These are phyloP conservation scores for Caenorhabditis uteleia DNA, from an alignment of 2,888 invertebrate genomes.

Conservation along the genomic window DNA sequence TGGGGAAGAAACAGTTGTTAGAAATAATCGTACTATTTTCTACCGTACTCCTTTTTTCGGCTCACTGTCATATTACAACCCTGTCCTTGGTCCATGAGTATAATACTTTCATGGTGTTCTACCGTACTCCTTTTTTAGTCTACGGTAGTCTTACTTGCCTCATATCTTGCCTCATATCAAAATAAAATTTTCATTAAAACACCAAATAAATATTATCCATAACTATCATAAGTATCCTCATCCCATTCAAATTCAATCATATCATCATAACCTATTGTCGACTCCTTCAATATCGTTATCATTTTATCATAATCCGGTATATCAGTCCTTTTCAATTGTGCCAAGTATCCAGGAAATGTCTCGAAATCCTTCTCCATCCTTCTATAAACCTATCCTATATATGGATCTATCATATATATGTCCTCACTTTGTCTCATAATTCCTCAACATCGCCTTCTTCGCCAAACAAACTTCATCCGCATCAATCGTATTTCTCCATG, in stretches of 20 bases:
- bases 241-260: constrained; percentile 44
- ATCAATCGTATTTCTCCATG: constrained; percentile 56
- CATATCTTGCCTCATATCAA: no score
- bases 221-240: no score
- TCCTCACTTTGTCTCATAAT: constrained; percentile 21
- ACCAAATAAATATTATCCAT: no score
- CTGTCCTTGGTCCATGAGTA: no score
- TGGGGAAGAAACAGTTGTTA: no score
- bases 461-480: constrained; percentile 51
- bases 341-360: constrained; percentile 17
- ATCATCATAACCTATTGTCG: constrained; percentile 19
- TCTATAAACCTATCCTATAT: constrained; percentile 6
- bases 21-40: no score
- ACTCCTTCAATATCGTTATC: constrained; percentile 18
- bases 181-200: no score
- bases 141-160: no score
- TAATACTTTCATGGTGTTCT: no score
- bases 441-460: constrained; percentile 23
- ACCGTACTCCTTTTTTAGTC: no score
- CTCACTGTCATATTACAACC: no score
- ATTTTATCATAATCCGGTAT: constrained; percentile 39
- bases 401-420: not conserved
- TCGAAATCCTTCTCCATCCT: constrained; percentile 27
- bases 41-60: no score
- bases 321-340: constrained; percentile 13